These are phyloP conservation scores for Archocentrus centrarchus DNA, from an alignment of 2,113 vertebrate genomes.

Conservation along the genomic window DNA sequence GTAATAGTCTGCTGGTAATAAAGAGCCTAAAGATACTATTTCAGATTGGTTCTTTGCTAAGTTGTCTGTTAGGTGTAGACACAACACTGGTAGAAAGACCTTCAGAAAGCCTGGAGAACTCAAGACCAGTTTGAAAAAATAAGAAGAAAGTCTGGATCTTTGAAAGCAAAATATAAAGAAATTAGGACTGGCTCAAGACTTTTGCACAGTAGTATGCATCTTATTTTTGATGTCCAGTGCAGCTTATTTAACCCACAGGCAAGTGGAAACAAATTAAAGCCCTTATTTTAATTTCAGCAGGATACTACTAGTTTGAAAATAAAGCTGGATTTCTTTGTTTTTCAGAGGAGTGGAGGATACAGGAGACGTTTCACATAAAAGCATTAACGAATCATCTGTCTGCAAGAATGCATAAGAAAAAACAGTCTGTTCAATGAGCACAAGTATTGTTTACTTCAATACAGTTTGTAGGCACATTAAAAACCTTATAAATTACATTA, in stretches of 20 bases:
- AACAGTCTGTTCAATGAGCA: neutral
- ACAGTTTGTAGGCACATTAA: conserved; percentile 16
- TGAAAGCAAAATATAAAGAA: neutral
- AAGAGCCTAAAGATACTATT: too few species aligned
- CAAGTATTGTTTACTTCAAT: conserved; percentile 1
- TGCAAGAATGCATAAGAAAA: neutral
- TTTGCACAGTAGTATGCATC: neutral
- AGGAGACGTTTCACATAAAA: neutral
- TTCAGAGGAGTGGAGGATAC: neutral
- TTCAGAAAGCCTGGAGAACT: too few species aligned
- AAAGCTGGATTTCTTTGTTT: neutral
- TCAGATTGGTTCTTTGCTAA: too few species aligned
- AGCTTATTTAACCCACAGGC: too few species aligned
- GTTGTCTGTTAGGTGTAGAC: too few species aligned
- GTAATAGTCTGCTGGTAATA: too few species aligned
- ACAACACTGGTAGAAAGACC: too few species aligned
- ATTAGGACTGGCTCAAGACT: neutral
- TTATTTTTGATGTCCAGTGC: neutral
- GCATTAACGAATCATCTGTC: neutral
- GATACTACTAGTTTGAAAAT: neutral
- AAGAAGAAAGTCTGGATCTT: too few species aligned
- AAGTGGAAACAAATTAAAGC: neutral
- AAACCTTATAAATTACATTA: neutral
- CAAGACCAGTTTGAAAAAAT: too few species aligned
- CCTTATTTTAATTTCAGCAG: neutral